phyloP scores from a whole-genome alignment of 2,113 vertebrate species.

The Chionis minor region DNA sequence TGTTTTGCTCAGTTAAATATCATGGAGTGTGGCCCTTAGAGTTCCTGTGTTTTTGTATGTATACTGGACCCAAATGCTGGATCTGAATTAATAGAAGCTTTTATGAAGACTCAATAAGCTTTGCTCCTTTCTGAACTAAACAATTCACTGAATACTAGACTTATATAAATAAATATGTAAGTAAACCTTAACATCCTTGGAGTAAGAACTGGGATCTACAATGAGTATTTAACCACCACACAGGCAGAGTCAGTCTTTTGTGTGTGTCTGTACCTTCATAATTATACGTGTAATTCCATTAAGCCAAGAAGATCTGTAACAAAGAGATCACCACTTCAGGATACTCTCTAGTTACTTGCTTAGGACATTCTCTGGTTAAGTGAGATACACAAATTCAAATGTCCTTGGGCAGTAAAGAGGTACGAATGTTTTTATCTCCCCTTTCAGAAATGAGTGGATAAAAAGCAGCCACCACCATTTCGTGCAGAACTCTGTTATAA shows the following conservation, averaged over 20 bases:
- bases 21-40: not conserved
- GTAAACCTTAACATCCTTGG: not conserved
- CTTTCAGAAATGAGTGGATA: not conserved
- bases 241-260: not conserved
- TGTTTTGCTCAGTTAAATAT: accelerated
- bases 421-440: not conserved
- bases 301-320: not conserved
- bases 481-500: not conserved
- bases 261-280: not conserved
- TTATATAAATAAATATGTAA: not conserved
- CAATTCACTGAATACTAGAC: not conserved
- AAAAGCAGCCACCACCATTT: not conserved
- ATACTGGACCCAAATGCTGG: not conserved
- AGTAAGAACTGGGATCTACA: not conserved
- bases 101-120: not conserved
- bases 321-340: not conserved
- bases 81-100: not conserved
- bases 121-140: not conserved
- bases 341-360: not conserved
- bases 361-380: not conserved
- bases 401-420: not conserved
- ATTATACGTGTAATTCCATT: not conserved
- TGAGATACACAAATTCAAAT: not conserved
- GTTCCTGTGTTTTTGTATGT: accelerated
- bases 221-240: not conserved